A percentile compares a stretch with the other conserved stretches of the same genome.
Evolutionary conservation across 2,888 invertebrate species (phyloP).

Genomic region (Pseudococcus longispinus): DNA sequence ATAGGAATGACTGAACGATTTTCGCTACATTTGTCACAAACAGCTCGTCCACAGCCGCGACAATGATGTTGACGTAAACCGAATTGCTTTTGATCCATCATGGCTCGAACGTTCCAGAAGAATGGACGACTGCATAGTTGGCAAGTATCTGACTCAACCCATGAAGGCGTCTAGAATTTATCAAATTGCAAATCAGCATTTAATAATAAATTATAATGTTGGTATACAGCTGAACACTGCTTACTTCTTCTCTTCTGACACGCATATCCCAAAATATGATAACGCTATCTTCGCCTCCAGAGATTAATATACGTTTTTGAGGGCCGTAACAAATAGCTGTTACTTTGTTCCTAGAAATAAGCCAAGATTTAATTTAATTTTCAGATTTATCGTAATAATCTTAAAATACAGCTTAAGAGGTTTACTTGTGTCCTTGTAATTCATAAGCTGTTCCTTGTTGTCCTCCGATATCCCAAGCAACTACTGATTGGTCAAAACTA

Average conservation of each 20-base stretch:
- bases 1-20: slow-evolving; percentile 88
- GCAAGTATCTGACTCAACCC: slow-evolving; percentile 94
- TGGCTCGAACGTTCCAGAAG: slow-evolving; percentile 98
- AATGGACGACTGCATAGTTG: slow-evolving; percentile 94
- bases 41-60: slow-evolving; percentile 92
- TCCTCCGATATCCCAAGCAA: slow-evolving; percentile 99
- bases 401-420: not conserved
- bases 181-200: not conserved
- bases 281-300: slow-evolving; percentile 90
- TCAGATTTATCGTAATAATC: not conserved
- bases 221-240: slow-evolving; percentile 58
- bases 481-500: slow-evolving; percentile 92
- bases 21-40: slow-evolving; percentile 91
- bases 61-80: slow-evolving; percentile 91
- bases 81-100: slow-evolving; percentile 96
- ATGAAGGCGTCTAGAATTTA: slow-evolving; percentile 79
- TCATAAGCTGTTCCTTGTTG: slow-evolving; percentile 96
- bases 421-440: slow-evolving; percentile 89
- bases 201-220: not conserved
- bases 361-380: slow-evolving; percentile 39
- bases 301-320: slow-evolving; percentile 80
- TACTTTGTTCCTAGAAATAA: slow-evolving; percentile 79
- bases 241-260: slow-evolving; percentile 78
- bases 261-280: slow-evolving; percentile 96
- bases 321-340: slow-evolving; percentile 86